Evolutionary conservation across 1,140 invertebrate genomes (phyloP), one percentile per base, ranked within the genome.

Genomic region (Phocides pigmalion): DNA sequence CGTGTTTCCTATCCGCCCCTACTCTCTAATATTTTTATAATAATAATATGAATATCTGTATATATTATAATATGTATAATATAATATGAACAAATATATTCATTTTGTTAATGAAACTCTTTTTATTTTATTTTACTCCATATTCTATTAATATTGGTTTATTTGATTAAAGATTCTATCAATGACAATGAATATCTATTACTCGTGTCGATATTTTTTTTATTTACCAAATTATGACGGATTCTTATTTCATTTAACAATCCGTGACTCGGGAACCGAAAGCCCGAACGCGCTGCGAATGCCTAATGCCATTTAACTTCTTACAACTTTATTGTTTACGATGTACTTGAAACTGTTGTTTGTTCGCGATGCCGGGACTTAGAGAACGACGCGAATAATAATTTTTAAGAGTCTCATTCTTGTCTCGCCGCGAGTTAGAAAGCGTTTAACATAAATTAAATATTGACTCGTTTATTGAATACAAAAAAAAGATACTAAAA

Each of bases 221-320:
- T n/a, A n/a, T n/a, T n/a, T n/a, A n/a, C 58, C 61, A 75, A 86
- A 82, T 86, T 82, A 82, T 82, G 74, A 78, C 68, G 58, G 74
- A 83, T 82, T 76, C 76, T 69, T 75, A 76, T 82, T 78, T 81
- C 74, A 82, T 85, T 85, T 77, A 79, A 78, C 74, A 64, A 71
- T 82, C 65, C 74, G 81, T 81, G 74, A 77, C 68, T 71, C 35
- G 72, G 54, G 66, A 75, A 65, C 67, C 70, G 68, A 68, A 66
- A 71, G 68, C 62, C 59, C 32, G 62, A 72, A 79, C 78, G 72
- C 78, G 73, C 22, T 20, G 39, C 44, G 77, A 83, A 83, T 87
- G 61, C 65, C 51, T 77, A 81, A 85, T 81, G 70, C 58, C 76
- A 69, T 81, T 76, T 72, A 70, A 76, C 62, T 79, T 76, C 28